phyloP scores from a whole-genome alignment of 2,797 vertebrate species.

The Echiichthys vipera region DNA sequence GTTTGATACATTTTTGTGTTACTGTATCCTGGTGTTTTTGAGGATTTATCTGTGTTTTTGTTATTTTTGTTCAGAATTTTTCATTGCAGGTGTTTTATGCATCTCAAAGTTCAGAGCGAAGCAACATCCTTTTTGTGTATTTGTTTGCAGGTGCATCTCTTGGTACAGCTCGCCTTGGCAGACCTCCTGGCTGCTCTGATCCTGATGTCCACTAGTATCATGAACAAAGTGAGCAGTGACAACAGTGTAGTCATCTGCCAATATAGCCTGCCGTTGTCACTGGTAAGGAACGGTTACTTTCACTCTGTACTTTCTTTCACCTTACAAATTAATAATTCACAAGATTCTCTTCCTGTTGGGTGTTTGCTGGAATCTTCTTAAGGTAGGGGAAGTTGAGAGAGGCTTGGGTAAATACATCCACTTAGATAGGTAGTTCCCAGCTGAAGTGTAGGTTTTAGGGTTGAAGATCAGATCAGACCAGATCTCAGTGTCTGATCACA shows the following conservation, averaged over 20 bases:
- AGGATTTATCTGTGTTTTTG: not conserved
- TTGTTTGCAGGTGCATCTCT: conserved; percentile 80
- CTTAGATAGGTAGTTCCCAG: not conserved
- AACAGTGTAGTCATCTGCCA: conserved; percentile 66
- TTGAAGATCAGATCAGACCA: not conserved
- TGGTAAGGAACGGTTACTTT: conserved; percentile 74
- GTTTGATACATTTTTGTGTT: not conserved
- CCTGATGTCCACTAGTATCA: conserved; percentile 71
- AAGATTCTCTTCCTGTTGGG: not conserved
- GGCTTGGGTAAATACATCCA: not conserved
- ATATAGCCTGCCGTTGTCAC: conserved; percentile 78
- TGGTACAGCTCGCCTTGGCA: conserved; percentile 86
- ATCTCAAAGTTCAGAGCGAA: not conserved
- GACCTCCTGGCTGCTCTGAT: conserved; percentile 83
- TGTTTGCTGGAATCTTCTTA: not conserved
- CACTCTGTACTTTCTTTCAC: not conserved
- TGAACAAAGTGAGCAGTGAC: conserved; percentile 65
- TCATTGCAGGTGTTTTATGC: not conserved
- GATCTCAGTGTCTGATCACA: not conserved
- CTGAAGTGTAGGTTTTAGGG: not conserved
- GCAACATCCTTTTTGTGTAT: not conserved
- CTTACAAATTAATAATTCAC: conserved; percentile 13
- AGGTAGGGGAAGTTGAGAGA: not conserved
- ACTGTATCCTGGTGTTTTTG: not conserved
- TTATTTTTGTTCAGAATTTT: not conserved